phyloP scores from a whole-genome alignment of 2,888 invertebrate species.

The Heteropelma amictum region DNA sequence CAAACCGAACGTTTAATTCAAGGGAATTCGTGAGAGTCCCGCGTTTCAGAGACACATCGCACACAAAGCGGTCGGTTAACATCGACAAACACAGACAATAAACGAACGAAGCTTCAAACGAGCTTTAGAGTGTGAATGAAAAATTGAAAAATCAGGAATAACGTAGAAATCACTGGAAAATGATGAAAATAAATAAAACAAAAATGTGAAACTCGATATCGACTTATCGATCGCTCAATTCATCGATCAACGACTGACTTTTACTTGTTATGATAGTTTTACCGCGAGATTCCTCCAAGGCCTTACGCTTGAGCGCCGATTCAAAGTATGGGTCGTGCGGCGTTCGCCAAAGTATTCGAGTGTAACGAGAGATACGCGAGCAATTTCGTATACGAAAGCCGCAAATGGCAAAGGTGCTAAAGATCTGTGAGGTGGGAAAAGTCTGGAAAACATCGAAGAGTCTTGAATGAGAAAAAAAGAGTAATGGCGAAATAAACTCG shows the following conservation, averaged over 20 bases:
- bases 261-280: too few species aligned
- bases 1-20: background rate
- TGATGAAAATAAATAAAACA: background rate
- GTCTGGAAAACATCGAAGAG: too few species aligned
- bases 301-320: constrained; percentile 19
- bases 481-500: too few species aligned
- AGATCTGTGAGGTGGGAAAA: background rate
- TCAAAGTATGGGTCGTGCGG: constrained; percentile 5
- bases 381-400: constrained; percentile 1
- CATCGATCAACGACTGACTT: background rate
- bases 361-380: constrained; percentile 8
- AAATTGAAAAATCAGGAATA: too few species aligned
- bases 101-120: too few species aligned
- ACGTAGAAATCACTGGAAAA: too few species aligned
- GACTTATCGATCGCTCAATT: background rate
- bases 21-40: background rate
- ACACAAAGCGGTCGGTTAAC: too few species aligned
- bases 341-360: constrained; percentile 4
- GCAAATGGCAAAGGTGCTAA: background rate
- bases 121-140: too few species aligned
- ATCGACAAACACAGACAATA: too few species aligned
- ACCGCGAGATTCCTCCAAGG: background rate
- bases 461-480: too few species aligned
- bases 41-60: too few species aligned
- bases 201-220: background rate